Conservation (phyloP, 1,140 invertebrate species). For the Melitaea cinxia region DNA sequence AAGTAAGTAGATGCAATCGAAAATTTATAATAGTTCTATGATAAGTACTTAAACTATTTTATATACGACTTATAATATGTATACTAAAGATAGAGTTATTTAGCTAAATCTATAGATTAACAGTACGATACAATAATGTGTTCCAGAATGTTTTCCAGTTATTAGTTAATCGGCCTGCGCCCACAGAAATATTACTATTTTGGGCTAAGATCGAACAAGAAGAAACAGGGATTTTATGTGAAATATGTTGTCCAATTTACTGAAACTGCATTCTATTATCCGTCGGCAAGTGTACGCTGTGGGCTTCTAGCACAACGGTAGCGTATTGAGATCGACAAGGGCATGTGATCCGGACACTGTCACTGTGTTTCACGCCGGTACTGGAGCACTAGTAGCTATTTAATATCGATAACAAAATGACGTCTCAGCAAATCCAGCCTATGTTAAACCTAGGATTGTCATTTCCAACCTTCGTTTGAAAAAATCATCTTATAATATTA, state of each 20-base stretch:
- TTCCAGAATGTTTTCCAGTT: constrained; percentile 73
- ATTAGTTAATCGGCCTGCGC: constrained; percentile 56
- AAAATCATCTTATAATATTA: too few relatives aligned
- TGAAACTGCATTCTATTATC: constrained; percentile 1
- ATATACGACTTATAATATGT: constrained; percentile 54
- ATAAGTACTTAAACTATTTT: constrained; percentile 54
- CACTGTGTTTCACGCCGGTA: background rate
- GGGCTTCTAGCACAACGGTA: constrained; percentile 4
- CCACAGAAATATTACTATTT: constrained; percentile 44
- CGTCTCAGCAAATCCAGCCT: background rate
- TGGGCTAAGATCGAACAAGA: constrained; percentile 50
- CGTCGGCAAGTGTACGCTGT: background rate
- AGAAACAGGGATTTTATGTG: constrained; percentile 68
- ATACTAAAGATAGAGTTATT: constrained; percentile 44
- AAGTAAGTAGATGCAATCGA: constrained; percentile 63
- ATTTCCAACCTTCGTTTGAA: too few relatives aligned
- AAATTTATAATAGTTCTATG: constrained; percentile 44
- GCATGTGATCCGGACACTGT: background rate
- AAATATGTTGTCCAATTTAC: constrained; percentile 48
- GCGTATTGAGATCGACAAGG: background rate
- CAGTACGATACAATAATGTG: constrained; percentile 65
- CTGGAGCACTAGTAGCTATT: background rate
- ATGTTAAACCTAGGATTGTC: too few relatives aligned
- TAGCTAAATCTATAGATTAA: constrained; percentile 47
- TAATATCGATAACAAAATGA: too few relatives aligned